phyloP scores from a whole-genome alignment of 2,888 invertebrate genomes.

The Drosophila picticornis region DNA sequence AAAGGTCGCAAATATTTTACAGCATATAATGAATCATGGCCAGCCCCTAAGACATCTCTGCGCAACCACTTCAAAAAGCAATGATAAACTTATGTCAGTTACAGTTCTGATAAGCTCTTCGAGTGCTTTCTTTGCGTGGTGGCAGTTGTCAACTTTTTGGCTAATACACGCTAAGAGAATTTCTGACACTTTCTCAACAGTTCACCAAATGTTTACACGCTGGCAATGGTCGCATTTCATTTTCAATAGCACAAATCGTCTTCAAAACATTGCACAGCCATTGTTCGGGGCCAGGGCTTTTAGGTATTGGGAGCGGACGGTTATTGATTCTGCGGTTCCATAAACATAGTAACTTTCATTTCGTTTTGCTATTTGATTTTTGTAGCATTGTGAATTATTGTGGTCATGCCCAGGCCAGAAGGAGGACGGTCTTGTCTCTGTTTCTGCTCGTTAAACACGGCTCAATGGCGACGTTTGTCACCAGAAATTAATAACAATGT shows the following conservation, averaged over 20 bases:
- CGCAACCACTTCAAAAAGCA: conserved; percentile 8
- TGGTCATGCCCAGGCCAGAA: conserved; percentile 43
- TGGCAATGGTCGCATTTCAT: conserved; percentile 26
- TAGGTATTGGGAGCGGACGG: conserved; percentile 54
- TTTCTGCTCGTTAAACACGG: conserved; percentile 68
- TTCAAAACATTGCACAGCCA: conserved; percentile 45
- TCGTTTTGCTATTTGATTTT: conserved; percentile 64
- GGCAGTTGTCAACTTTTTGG: conserved; percentile 29
- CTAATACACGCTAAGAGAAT: conserved; percentile 58
- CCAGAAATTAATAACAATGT: conserved; percentile 78
- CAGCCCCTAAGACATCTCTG: background rate
- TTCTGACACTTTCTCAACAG: conserved; percentile 65
- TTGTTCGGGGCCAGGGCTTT: conserved; percentile 39
- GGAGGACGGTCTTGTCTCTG: conserved; percentile 24
- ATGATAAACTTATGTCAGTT: conserved; percentile 48
- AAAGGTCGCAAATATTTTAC: conserved; percentile 23
- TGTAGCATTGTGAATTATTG: conserved; percentile 43
- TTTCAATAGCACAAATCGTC: conserved; percentile 40
- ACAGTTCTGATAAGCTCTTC: conserved; percentile 32
- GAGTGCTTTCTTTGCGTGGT: conserved; percentile 54
- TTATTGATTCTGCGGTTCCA: conserved; percentile 78
- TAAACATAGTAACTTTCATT: conserved; percentile 69
- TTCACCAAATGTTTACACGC: conserved; percentile 16
- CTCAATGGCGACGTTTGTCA: conserved; percentile 76
- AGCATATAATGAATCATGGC: conserved; percentile 24